These are phyloP conservation scores for Eurytoma adleriae DNA, from an alignment of 2,888 invertebrate genomes.

Conservation along the genomic window DNA sequence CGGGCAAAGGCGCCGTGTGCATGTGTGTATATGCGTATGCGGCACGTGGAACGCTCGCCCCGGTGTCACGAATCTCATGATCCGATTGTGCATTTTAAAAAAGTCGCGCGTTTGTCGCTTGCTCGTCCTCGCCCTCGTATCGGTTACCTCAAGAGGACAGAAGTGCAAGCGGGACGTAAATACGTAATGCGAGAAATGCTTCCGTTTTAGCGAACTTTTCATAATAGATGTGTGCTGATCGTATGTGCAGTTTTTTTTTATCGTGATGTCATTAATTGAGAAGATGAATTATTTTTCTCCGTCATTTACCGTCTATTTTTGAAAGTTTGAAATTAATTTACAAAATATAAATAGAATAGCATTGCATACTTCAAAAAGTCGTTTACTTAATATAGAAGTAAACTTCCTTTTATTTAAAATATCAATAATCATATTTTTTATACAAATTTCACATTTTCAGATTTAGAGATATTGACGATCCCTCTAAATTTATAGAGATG, in stretches of 20 bases:
- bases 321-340: too few species aligned
- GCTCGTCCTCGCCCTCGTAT: not conserved
- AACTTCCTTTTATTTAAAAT: too few species aligned
- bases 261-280: not conserved
- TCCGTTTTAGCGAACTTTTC: not conserved
- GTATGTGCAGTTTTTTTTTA: not conserved
- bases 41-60: not conserved
- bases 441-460: too few species aligned
- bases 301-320: too few species aligned
- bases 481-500: too few species aligned
- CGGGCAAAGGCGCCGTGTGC: constrained; percentile 5
- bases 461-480: too few species aligned
- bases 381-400: too few species aligned
- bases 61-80: constrained; percentile 40
- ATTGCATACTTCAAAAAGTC: too few species aligned
- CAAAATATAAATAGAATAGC: too few species aligned
- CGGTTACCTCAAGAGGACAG: not conserved
- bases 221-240: not conserved
- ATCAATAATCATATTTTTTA: too few species aligned
- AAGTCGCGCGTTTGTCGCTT: not conserved
- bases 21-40: not conserved
- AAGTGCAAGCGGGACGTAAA: not conserved
- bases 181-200: not conserved
- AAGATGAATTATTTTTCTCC: not conserved
- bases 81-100: constrained; percentile 47